Evolutionary conservation across 2,113 vertebrate genomes (phyloP), one percentile per base, ranked within the genome.

Genomic region (Poecile atricapillus): DNA sequence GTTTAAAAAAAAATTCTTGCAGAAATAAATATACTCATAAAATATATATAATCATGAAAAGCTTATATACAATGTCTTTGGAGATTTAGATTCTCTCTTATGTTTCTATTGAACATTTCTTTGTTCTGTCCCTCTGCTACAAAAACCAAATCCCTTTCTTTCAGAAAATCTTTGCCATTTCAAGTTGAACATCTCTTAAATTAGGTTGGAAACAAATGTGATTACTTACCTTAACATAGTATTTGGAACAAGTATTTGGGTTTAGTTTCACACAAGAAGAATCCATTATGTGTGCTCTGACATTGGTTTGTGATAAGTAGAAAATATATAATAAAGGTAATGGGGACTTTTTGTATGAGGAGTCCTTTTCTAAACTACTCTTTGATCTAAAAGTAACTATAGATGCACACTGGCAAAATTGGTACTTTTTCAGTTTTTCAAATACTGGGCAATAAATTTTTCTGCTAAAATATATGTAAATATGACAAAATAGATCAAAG

Each of bases 281-380:
- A 56, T 60, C 7, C 13, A 43, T 52, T 59, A 55, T n/a, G 6
- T 59, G 28, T 31, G 20, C 2, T 81, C 44, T 87, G 11, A 56
- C n/a, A 46, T 5, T 30, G 11, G 5, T 15, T 31, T 63, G 35
- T 70, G 43, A 55, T 37, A 21, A 17, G 11, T 17, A 91, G 71
- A 50, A 55, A 60, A 35, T 15, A 68, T 15, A 56, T 8, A 31
- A 49, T 20, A 80, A 89, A 71, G 55, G 4, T 12, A 80, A 46
- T 63, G 12, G 3, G 13, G 0, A 2, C 7, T 22, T 58, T 58
- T 67, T 58, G 1, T 15, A 91, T 33, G 5, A 20, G 6, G 10
- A 30, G n/a, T 65, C 9, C 6, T 74, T 65, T 81, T 62, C 14
- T 39, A 65, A 85, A 58, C 4, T 3, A 58, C 10, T 23, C 24